A percentile compares a stretch with the other conserved stretches of the same genome.
Evolutionary conservation across 2,888 invertebrate species (phyloP).

Genomic region (Oscheius onirici): DNA sequence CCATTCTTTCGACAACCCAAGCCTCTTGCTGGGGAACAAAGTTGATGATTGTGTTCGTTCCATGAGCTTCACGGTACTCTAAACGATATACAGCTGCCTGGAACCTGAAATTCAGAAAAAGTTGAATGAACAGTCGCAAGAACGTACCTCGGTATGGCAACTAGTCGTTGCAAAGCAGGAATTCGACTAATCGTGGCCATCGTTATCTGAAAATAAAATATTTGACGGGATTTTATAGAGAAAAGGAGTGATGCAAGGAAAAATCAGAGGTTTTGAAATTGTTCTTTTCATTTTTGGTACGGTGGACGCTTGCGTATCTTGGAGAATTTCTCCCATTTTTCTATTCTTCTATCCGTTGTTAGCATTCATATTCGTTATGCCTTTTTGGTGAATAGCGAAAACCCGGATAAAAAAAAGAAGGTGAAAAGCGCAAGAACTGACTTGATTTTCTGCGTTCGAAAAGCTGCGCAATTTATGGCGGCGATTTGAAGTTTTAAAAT

Average conservation of each 20-base stretch:
- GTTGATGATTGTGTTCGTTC: conserved; percentile 90
- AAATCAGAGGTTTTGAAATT: conserved; percentile 5
- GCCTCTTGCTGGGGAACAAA: conserved; percentile 99
- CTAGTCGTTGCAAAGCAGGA: neutral
- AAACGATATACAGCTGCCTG: neutral
- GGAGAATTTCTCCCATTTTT: too few species aligned
- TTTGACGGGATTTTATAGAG: neutral
- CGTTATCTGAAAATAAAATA: neutral
- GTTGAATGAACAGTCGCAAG: neutral
- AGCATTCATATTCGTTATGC: too few species aligned
- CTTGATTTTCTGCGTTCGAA: too few species aligned
- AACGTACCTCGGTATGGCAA: conserved; percentile 9
- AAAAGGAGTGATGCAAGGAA: neutral
- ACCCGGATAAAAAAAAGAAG: too few species aligned
- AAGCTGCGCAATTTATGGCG: too few species aligned
- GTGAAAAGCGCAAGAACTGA: too few species aligned
- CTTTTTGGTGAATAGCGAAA: too few species aligned
- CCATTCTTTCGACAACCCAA: conserved; percentile 98
- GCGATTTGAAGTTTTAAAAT: neutral
- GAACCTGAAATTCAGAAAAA: neutral
- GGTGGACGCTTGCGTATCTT: neutral
- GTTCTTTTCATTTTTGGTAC: conserved; percentile 17
- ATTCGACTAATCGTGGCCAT: neutral
- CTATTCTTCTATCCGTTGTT: too few species aligned
- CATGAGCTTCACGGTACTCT: conserved; percentile 72